Evolutionary conservation across 2,113 vertebrate species (phyloP).

Genomic region (Scytalopus superciliaris): DNA sequence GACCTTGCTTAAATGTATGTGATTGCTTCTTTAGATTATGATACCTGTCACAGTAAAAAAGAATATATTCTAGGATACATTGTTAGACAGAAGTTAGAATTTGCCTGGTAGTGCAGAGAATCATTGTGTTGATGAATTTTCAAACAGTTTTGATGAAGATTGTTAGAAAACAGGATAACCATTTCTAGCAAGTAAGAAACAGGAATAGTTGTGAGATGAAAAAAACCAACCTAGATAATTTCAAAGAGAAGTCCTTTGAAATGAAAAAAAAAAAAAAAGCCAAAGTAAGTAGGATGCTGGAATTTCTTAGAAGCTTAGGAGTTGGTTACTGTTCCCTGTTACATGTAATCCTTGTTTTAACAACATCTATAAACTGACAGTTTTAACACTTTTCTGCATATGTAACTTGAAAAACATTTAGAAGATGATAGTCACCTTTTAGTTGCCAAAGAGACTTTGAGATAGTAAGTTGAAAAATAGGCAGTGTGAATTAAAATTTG

Average conservation of each 20-base stretch:
- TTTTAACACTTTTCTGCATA: background rate
- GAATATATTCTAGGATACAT: background rate
- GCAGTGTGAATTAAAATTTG: background rate
- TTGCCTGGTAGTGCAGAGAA: background rate
- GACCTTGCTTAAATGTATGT: background rate
- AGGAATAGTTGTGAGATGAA: background rate
- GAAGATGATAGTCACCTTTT: background rate
- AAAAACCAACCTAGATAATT: background rate
- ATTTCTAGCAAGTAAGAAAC: background rate
- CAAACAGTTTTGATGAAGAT: background rate
- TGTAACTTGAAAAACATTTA: background rate
- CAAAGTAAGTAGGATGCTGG: background rate
- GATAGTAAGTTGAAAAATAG: background rate
- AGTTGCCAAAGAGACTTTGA: background rate
- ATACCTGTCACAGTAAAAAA: background rate
- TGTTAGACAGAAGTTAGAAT: background rate
- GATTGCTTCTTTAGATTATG: background rate
- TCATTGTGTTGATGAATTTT: background rate
- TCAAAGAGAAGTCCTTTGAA: background rate
- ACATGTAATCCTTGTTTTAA: background rate
- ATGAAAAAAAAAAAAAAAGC: background rate
- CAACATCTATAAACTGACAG: background rate
- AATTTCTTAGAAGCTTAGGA: background rate
- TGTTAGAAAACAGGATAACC: background rate
- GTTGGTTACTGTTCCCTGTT: background rate